These are phyloP conservation scores for Pinna nobilis DNA, from an alignment of 1,140 invertebrate genomes.

Conservation along the genomic window DNA sequence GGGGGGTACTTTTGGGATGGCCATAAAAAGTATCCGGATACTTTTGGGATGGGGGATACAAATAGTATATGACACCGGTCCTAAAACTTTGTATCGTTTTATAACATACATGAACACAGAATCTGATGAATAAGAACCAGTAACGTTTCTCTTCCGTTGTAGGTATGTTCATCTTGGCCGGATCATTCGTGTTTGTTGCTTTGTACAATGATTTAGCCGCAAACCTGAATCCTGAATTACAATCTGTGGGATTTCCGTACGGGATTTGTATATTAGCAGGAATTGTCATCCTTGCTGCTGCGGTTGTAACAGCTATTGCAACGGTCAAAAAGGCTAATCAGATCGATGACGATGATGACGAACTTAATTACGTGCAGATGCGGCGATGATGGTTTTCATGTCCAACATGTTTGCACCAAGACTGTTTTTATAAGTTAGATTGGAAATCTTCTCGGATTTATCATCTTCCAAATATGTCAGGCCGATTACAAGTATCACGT, in stretches of 20 bases:
- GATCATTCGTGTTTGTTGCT: slow-evolving; percentile 26
- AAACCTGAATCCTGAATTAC: neutral
- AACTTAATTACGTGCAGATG: slow-evolving; percentile 10
- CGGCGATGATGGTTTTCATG: slow-evolving; percentile 9
- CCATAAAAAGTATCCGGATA: no score
- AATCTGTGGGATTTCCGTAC: slow-evolving; percentile 13
- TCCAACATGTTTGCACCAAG: no score
- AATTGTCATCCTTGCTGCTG: slow-evolving; percentile 22
- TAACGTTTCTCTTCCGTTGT: neutral
- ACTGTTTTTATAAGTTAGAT: no score
- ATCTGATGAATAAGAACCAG: no score
- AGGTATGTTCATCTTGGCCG: slow-evolving; percentile 35
- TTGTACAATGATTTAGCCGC: slow-evolving; percentile 17
- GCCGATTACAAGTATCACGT: no score
- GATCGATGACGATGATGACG: slow-evolving; percentile 2
- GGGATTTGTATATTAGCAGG: slow-evolving; percentile 35
- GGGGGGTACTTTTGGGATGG: no score
- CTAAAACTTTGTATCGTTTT: no score
- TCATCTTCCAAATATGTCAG: no score
- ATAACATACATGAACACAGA: no score
- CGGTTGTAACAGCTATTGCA: slow-evolving; percentile 26
- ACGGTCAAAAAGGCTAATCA: slow-evolving; percentile 31
- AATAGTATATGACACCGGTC: no score
- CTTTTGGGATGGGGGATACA: no score
- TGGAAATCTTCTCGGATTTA: no score